Conservation (phyloP, 2,888 invertebrate genomes). For the Athetis lepigone region DNA sequence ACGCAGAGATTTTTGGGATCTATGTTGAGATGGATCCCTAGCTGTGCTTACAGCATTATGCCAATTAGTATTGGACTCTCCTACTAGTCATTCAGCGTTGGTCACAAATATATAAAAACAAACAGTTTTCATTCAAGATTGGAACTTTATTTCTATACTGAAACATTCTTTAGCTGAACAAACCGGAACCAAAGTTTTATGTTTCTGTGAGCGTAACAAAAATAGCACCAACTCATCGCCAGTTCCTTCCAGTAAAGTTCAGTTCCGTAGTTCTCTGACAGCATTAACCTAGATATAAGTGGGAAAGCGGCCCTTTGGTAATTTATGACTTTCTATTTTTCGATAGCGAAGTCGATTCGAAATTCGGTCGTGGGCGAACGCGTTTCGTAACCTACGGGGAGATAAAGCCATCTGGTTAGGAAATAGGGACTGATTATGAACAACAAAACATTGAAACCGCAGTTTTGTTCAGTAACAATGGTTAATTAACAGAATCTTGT, state of each 20-base stretch:
- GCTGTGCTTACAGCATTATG: no score
- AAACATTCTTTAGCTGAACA: constrained; percentile 16
- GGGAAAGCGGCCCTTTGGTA: constrained; percentile 86
- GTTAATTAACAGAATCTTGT: constrained; percentile 57
- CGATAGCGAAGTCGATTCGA: constrained; percentile 83
- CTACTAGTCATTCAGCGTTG: neutral
- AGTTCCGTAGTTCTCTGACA: constrained; percentile 66
- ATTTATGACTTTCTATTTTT: constrained; percentile 90
- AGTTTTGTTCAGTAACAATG: constrained; percentile 47
- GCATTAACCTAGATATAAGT: constrained; percentile 82
- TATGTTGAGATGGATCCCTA: neutral
- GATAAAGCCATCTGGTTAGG: constrained; percentile 65
- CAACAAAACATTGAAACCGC: constrained; percentile 37
- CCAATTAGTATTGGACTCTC: neutral
- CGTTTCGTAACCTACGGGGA: constrained; percentile 74
- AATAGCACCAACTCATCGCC: constrained; percentile 53
- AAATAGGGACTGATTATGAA: constrained; percentile 51
- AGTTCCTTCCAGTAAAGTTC: constrained; percentile 63
- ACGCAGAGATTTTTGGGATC: neutral
- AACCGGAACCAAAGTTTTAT: constrained; percentile 55
- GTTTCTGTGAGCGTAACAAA: constrained; percentile 41
- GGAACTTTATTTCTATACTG: constrained; percentile 4
- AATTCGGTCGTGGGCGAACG: constrained; percentile 86
- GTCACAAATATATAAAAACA: neutral
- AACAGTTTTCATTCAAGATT: neutral